These are phyloP conservation scores for Neoitamus cyanurus DNA, from an alignment of 2,888 invertebrate genomes.

Conservation along the genomic window DNA sequence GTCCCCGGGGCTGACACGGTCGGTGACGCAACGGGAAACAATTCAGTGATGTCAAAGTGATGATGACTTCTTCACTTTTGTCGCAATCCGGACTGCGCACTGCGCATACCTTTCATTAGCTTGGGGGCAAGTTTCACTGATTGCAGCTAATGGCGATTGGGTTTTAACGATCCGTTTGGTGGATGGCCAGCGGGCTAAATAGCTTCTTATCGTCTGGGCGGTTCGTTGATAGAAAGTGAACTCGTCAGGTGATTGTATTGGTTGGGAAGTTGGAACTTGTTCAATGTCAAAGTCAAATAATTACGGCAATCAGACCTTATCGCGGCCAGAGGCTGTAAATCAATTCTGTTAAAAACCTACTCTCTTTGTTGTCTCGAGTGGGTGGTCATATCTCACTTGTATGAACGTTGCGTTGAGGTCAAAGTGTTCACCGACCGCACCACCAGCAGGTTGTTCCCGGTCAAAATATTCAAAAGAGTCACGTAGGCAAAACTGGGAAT, in stretches of 20 bases:
- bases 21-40: background rate
- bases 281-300: constrained; percentile 1
- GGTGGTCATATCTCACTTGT: background rate
- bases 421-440: background rate
- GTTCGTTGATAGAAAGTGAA: background rate
- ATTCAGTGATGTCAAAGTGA: background rate
- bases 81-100: background rate
- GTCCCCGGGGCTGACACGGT: background rate
- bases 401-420: background rate
- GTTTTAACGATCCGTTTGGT: background rate
- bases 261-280: background rate
- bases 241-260: background rate
- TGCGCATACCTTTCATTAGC: background rate
- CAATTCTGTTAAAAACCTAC: background rate
- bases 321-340: background rate
- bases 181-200: background rate
- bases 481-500: background rate
- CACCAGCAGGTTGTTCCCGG: background rate
- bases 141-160: background rate
- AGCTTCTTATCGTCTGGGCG: background rate
- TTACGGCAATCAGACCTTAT: background rate
- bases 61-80: background rate
- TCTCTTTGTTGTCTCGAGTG: background rate
- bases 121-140: background rate
- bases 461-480: background rate